phyloP scores from a whole-genome alignment of 2,888 invertebrate species.

The Eilema depressum region DNA sequence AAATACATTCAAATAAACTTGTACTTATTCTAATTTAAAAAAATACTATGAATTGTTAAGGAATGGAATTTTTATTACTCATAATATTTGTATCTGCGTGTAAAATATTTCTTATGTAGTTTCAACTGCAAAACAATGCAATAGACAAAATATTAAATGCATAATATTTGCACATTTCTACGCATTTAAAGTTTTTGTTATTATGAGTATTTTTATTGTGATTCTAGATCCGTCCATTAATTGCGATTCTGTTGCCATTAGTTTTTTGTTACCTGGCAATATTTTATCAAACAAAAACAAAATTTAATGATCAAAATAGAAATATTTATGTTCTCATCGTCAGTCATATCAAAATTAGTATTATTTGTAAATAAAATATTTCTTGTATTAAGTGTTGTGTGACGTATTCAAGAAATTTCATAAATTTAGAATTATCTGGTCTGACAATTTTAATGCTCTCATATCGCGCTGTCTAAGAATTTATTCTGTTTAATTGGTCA shows the following conservation, averaged over 20 bases:
- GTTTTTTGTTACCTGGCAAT: conserved; percentile 29
- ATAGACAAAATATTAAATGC: conserved; percentile 12
- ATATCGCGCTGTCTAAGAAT: not conserved
- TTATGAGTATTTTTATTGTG: conserved; percentile 46
- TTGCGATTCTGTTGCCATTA: conserved; percentile 39
- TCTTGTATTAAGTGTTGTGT: conserved; percentile 43
- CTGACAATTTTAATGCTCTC: conserved; percentile 36
- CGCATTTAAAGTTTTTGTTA: conserved; percentile 17
- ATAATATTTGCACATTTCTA: conserved; percentile 20
- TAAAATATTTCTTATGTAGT: not conserved
- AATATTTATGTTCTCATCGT: conserved; percentile 31
- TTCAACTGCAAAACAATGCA: conserved; percentile 1
- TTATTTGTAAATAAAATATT: conserved; percentile 45
- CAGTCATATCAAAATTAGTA: conserved; percentile 46
- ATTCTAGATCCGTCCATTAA: conserved; percentile 56
- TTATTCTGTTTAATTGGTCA: not conserved
- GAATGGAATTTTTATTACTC: not conserved
- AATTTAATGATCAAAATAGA: conserved; percentile 8
- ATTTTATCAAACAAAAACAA: conserved; percentile 18
- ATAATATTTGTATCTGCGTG: not conserved
- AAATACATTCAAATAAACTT: not conserved
- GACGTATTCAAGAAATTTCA: conserved; percentile 35
- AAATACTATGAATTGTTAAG: not conserved
- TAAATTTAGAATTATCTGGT: conserved; percentile 29
- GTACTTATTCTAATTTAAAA: not conserved